phyloP scores from a whole-genome alignment of 2,113 vertebrate genomes.

The Fulica atra region DNA sequence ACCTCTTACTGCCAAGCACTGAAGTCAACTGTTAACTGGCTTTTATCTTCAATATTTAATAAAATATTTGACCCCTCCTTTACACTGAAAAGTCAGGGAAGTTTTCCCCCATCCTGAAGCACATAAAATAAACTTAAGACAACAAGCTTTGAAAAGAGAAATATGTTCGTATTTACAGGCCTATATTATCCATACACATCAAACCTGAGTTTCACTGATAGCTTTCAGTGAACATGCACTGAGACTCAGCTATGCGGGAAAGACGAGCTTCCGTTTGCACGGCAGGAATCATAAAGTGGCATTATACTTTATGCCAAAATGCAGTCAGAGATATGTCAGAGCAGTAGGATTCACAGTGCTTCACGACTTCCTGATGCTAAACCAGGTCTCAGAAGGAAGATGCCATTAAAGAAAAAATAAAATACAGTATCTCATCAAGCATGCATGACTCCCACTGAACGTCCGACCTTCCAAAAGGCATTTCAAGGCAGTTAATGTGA shows the following conservation, averaged over 20 bases:
- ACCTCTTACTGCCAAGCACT: not conserved
- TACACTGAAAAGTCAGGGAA: not conserved
- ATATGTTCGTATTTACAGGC: not conserved
- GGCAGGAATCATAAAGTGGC: not conserved
- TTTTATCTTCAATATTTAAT: not conserved
- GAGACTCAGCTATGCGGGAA: not conserved
- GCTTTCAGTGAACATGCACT: not conserved
- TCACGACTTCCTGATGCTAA: not conserved
- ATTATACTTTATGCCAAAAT: not conserved
- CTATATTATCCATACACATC: not conserved
- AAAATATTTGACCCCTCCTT: not conserved
- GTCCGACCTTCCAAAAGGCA: accelerated
- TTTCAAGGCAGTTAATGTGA: not conserved
- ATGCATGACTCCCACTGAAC: not conserved
- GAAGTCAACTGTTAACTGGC: not conserved
- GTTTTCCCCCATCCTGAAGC: not conserved
- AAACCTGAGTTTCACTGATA: not conserved
- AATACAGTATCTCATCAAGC: not conserved
- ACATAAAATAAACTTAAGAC: not conserved
- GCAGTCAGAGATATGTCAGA: not conserved
- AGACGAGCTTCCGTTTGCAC: not conserved
- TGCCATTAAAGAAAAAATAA: not conserved
- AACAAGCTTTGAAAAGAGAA: not conserved
- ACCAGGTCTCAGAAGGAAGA: not conserved
- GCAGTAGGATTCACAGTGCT: not conserved